A percentile compares a stretch with the other conserved stretches of the same genome.
Evolutionary conservation across 2,888 invertebrate genomes (phyloP).

Genomic region (Linnaemya tessellans): DNA sequence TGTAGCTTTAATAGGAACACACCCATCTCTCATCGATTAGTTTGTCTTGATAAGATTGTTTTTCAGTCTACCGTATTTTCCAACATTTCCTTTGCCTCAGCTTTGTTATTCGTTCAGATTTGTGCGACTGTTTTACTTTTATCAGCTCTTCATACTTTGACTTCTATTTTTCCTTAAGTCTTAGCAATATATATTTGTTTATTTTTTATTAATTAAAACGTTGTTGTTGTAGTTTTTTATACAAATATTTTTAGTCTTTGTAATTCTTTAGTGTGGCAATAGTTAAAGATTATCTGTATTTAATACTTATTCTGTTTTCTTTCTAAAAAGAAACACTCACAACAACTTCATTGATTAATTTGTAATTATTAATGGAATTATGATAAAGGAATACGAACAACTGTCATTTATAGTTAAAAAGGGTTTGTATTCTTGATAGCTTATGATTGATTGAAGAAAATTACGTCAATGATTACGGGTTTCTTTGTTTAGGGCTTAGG

Average conservation of each 20-base stretch:
- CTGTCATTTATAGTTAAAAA: background rate
- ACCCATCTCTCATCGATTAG: constrained; percentile 70
- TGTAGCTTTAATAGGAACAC: constrained; percentile 48
- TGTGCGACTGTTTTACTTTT: constrained; percentile 20
- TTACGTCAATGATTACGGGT: background rate
- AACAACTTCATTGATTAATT: constrained; percentile 61
- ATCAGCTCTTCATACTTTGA: constrained; percentile 23
- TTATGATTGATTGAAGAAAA: background rate
- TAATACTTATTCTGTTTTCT: constrained; percentile 25
- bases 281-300: constrained; percentile 35
- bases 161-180: background rate
- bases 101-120: constrained; percentile 8
- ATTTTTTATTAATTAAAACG: constrained; percentile 57
- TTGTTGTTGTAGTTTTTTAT: background rate
- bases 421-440: background rate
- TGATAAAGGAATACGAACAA: background rate
- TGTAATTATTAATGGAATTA: constrained; percentile 46
- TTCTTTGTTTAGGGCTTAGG: background rate
- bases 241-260: background rate
- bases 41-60: constrained; percentile 59
- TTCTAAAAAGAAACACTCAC: background rate
- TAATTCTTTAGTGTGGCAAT: constrained; percentile 7
- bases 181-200: constrained; percentile 5
- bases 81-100: constrained; percentile 47
- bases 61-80: constrained; percentile 46